phyloP scores from a whole-genome alignment of 2,888 invertebrate genomes.

The Lathronympha strigana region DNA sequence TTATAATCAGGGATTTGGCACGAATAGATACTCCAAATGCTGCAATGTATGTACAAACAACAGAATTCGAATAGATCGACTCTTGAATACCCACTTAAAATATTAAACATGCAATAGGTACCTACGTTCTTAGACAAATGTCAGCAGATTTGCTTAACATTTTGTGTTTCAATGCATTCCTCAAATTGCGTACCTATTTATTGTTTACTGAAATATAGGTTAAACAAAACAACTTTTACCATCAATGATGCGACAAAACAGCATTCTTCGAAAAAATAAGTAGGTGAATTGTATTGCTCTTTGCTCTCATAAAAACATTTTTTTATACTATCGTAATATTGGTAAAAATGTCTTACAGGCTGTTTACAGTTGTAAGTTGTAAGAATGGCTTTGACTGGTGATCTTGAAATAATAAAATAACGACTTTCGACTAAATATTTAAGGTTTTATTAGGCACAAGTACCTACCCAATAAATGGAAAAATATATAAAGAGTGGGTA shows the following conservation, averaged over 20 bases:
- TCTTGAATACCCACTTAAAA: background rate
- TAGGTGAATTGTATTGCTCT: background rate
- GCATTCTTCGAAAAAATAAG: constrained; percentile 1
- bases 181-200: background rate
- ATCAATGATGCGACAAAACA: background rate
- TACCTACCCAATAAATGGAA: too few species aligned
- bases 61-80: background rate
- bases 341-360: background rate
- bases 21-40: background rate
- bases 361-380: background rate
- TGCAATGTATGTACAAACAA: background rate
- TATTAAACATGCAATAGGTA: too few species aligned
- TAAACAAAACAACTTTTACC: background rate
- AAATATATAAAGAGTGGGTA: too few species aligned
- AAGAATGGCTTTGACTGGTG: background rate
- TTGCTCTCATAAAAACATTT: background rate
- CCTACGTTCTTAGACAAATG: too few species aligned
- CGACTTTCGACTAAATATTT: background rate
- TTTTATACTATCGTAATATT: background rate
- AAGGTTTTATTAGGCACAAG: too few species aligned
- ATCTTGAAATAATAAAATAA: background rate
- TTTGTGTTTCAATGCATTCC: too few species aligned
- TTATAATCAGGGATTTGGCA: background rate
- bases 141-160: too few species aligned
- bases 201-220: background rate